Evolutionary conservation across 2,113 vertebrate genomes (phyloP).

Genomic region (Rousettus leschenaultii): DNA sequence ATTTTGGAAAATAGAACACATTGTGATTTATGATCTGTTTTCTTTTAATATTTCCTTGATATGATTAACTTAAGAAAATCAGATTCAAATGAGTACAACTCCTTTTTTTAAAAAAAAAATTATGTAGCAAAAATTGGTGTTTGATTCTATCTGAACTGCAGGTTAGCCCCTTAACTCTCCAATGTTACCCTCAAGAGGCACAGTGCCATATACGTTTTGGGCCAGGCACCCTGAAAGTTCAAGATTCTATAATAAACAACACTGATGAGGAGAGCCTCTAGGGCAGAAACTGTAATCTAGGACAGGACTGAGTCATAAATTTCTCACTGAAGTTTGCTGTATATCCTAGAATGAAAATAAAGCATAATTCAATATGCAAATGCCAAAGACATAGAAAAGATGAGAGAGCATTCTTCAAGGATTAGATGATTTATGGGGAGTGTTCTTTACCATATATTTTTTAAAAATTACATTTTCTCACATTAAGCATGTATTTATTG

Average conservation of each 20-base stretch:
- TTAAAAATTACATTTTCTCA: slow-evolving; percentile 25
- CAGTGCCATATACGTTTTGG: not conserved
- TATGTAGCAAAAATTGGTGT: not conserved
- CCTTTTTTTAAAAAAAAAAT: not conserved
- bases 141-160: not conserved
- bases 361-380: not conserved
- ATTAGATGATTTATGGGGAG: not conserved
- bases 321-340: not conserved
- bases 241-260: not conserved
- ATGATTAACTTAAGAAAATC: not conserved
- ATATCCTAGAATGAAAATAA: not conserved
- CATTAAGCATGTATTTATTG: not conserved
- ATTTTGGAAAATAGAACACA: slow-evolving; percentile 19
- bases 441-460: not conserved
- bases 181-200: not conserved
- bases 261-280: not conserved
- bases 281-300: not conserved
- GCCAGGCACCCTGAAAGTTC: not conserved
- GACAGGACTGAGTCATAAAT: not conserved
- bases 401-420: not conserved
- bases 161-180: not conserved
- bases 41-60: slow-evolving; percentile 35
- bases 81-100: not conserved
- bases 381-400: not conserved
- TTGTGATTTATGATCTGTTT: not conserved